These are phyloP conservation scores for Pantala flavescens DNA, from an alignment of 1,140 invertebrate species.

Conservation along the genomic window DNA sequence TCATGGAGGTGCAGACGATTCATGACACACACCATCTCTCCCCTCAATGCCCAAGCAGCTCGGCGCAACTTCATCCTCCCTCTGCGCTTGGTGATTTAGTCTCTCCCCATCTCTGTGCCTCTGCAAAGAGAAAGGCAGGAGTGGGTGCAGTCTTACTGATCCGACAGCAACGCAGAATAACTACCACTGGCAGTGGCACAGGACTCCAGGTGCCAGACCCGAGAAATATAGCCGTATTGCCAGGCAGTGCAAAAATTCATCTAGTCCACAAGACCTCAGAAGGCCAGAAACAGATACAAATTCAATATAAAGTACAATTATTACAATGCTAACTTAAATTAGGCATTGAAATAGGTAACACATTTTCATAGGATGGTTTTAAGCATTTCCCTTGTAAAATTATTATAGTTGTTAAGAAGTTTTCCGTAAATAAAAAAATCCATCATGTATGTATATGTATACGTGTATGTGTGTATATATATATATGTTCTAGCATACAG, in stretches of 20 bases:
- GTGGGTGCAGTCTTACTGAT: background rate
- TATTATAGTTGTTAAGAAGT: too few species aligned
- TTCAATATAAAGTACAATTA: background rate
- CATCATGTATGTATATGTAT: too few species aligned
- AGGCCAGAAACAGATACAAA: background rate
- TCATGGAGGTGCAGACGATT: constrained; percentile 7
- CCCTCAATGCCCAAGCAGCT: background rate
- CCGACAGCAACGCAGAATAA: background rate
- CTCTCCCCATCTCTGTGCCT: constrained; percentile 6
- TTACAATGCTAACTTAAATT: background rate
- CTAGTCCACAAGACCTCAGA: background rate
- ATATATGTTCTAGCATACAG: too few species aligned
- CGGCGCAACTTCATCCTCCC: constrained; percentile 6
- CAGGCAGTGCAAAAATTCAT: background rate
- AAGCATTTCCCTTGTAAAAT: background rate
- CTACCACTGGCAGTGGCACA: background rate
- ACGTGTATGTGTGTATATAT: too few species aligned
- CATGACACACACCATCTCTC: background rate
- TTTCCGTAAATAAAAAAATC: too few species aligned
- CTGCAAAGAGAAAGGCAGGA: constrained; percentile 7
- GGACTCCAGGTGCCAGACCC: background rate
- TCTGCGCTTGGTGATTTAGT: background rate
- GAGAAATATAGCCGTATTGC: background rate
- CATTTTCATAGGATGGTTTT: constrained; percentile 10
- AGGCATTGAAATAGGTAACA: background rate